These are phyloP conservation scores for Phocoena sinus DNA, from an alignment of 2,113 vertebrate genomes.

Conservation along the genomic window DNA sequence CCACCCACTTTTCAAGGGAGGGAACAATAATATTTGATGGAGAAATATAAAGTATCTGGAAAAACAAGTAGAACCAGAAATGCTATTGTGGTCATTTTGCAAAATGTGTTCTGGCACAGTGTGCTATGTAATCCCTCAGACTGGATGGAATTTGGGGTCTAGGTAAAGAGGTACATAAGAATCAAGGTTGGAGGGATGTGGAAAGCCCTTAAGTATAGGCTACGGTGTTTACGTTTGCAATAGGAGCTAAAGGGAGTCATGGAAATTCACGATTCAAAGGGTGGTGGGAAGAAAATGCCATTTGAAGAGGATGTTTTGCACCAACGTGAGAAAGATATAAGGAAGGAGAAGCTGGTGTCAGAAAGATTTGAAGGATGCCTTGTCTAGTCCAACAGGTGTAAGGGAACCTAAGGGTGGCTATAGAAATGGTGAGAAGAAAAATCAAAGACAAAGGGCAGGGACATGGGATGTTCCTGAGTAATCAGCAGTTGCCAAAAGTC, in stretches of 20 bases:
- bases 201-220: accelerated
- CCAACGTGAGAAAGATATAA: neutral
- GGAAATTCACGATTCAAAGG: neutral
- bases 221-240: neutral
- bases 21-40: neutral
- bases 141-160: accelerated
- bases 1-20: neutral
- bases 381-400: too few relatives aligned
- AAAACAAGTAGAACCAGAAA: neutral
- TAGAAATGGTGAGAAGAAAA: too few relatives aligned
- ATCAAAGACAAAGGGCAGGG: accelerated
- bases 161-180: accelerated
- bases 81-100: neutral
- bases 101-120: accelerated
- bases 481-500: neutral
- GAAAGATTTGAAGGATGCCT: accelerated
- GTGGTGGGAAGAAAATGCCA: neutral
- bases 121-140: accelerated
- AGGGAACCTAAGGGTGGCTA: accelerated
- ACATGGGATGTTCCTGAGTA: accelerated
- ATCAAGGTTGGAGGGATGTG: accelerated
- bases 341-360: neutral
- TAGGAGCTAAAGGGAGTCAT: neutral
- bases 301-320: neutral
- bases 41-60: neutral